phyloP scores from a whole-genome alignment of 2,888 invertebrate genomes.

The Leucophenga maculata region DNA sequence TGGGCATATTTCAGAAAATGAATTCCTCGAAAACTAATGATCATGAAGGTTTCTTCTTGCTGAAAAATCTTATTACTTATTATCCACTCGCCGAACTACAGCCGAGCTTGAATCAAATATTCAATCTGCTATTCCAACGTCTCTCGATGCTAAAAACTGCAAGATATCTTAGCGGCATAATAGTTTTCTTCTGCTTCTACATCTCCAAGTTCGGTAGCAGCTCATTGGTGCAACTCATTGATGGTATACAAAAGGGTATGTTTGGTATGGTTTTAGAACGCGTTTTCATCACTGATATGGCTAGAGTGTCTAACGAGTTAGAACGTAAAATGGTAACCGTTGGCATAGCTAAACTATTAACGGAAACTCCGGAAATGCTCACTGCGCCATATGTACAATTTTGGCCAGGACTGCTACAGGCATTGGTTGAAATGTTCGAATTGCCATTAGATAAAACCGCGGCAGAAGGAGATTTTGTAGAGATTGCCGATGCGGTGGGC shows the following conservation, averaged over 20 bases:
- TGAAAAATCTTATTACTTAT: slow-evolving; percentile 88
- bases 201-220: slow-evolving; percentile 85
- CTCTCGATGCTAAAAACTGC: slow-evolving; percentile 94
- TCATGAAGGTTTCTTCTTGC: slow-evolving; percentile 94
- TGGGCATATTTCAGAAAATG: slow-evolving; percentile 97
- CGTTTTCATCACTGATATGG: slow-evolving; percentile 87
- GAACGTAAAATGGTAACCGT: slow-evolving; percentile 94
- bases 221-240: slow-evolving; percentile 83
- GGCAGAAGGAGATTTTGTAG: slow-evolving; percentile 86
- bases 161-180: slow-evolving; percentile 91
- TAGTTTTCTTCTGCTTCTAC: slow-evolving; percentile 93
- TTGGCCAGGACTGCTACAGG: slow-evolving; percentile 79
- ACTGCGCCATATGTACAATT: slow-evolving; percentile 78
- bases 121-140: slow-evolving; percentile 93
- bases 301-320: slow-evolving; percentile 85
- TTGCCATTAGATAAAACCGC: slow-evolving; percentile 86
- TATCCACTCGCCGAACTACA: slow-evolving; percentile 84
- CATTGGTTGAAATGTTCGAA: slow-evolving; percentile 90
- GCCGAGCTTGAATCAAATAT: slow-evolving; percentile 88
- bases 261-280: slow-evolving; percentile 96
- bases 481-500: slow-evolving; percentile 70
- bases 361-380: slow-evolving; percentile 81
- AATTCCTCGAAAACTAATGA: slow-evolving; percentile 96
- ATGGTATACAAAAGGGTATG: slow-evolving; percentile 91
- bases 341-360: slow-evolving; percentile 88